Evolutionary conservation across 1,140 invertebrate genomes (phyloP), one percentile per base, ranked within the genome.

Genomic region (Belonocnema kinseyi): DNA sequence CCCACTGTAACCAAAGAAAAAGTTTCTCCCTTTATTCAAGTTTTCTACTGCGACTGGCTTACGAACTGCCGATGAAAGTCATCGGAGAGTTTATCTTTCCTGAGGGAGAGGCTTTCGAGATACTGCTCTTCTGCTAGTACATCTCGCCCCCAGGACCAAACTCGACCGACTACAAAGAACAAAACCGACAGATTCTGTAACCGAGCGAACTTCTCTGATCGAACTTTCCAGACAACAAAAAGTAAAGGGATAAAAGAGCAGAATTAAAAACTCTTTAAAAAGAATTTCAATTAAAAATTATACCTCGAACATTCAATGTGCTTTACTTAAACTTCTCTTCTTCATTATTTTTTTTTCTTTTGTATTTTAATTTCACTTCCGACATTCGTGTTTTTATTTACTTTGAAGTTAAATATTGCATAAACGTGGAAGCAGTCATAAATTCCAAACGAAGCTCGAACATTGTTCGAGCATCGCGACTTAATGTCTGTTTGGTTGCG

Each of bases 1-100:
- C 95, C 98, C 98, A 99, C 97, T 98, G 93, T 40, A 94, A 90
- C 77, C 88, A 86, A 88, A 88, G 87, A 85, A 85, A 87, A 72
- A 46, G 13, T 46, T 61, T 58, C n/a, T 73, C 71, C 14, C 56
- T 81, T 77, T 75, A 58, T 58, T 21, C 14, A 66, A 66, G 26
- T 66, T 66, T 66, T 66, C 61, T 16, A 66, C 53, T 54, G 17
- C 53, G 53, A 66, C 61, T 66, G 5, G 40, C 40, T 46, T 46
- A 11, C 40, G 40, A 46, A 46, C 40, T 66, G 5, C 26, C 61
- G 3, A 33, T 33, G 3, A 66, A 66, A 66, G 61, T 66, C 61
- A 66, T 8, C 26, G 12, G 61, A 40, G 61, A 66, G 61, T 66
- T 66, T 66, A 66, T 66, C 61, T 66, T 66, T 16, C 61, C 61